Evolutionary conservation across 2,888 invertebrate species (phyloP).

Genomic region (Acanthacorydalis orientalis): DNA sequence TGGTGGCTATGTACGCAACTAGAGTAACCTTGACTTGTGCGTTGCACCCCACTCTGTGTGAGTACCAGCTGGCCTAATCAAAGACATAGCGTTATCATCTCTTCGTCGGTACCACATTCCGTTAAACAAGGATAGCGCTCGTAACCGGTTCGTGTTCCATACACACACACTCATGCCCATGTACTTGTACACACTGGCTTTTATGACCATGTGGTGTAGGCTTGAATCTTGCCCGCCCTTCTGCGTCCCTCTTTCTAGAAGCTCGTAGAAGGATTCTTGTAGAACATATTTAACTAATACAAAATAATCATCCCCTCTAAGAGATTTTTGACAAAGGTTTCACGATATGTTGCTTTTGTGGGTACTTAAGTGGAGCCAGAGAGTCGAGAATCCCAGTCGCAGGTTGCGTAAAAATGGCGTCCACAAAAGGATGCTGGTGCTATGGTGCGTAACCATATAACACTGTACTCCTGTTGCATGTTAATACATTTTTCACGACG

Average conservation of each 20-base stretch:
- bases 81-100: no score
- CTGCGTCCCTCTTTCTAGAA: background rate
- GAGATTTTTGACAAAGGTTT: background rate
- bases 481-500: no score
- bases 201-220: background rate
- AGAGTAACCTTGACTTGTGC: constrained; percentile 24
- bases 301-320: background rate
- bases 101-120: no score
- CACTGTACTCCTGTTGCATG: no score
- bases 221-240: background rate
- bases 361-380: background rate
- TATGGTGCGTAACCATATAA: no score
- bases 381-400: background rate
- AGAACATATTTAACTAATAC: background rate
- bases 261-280: background rate
- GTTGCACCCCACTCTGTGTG: constrained; percentile 10
- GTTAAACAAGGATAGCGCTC: no score
- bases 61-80: background rate
- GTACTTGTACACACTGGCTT: no score
- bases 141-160: no score
- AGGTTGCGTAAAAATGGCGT: background rate
- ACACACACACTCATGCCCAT: no score
- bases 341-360: background rate
- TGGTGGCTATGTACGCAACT: constrained; percentile 20
- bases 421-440: background rate